phyloP scores from a whole-genome alignment of 2,797 vertebrate species.

The Babyrousa celebensis region DNA sequence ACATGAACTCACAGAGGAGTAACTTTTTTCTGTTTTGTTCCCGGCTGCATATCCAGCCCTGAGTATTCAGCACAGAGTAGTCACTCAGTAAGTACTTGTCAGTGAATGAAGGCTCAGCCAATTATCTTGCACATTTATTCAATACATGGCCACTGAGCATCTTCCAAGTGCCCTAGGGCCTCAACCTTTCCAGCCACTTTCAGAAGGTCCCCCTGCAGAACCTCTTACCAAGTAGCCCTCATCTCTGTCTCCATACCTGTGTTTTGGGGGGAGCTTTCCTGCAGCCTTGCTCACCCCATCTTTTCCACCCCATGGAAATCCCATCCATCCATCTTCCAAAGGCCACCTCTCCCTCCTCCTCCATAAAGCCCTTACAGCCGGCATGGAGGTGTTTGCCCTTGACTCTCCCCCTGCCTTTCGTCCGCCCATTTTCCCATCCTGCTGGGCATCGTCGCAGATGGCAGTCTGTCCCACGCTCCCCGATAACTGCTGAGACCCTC shows the following conservation, averaged over 20 bases:
- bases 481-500: not conserved
- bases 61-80: not conserved
- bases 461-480: not conserved
- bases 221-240: not conserved
- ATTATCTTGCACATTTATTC: not conserved
- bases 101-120: not conserved
- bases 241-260: not conserved
- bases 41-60: not conserved
- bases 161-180: not conserved
- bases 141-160: not conserved
- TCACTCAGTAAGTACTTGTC: not conserved
- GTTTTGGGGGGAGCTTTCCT: not conserved
- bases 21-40: not conserved
- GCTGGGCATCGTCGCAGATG: rapidly evolving
- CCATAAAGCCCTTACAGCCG: rapidly evolving
- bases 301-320: not conserved
- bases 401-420: not conserved
- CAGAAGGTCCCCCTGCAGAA: not conserved
- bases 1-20: not conserved
- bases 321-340: not conserved
- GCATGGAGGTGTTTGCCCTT: not conserved
- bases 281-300: not conserved
- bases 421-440: not conserved
- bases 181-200: not conserved
- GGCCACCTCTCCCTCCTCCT: not conserved